phyloP scores from a whole-genome alignment of 2,888 invertebrate species.

The Drosophila vallismaia region DNA sequence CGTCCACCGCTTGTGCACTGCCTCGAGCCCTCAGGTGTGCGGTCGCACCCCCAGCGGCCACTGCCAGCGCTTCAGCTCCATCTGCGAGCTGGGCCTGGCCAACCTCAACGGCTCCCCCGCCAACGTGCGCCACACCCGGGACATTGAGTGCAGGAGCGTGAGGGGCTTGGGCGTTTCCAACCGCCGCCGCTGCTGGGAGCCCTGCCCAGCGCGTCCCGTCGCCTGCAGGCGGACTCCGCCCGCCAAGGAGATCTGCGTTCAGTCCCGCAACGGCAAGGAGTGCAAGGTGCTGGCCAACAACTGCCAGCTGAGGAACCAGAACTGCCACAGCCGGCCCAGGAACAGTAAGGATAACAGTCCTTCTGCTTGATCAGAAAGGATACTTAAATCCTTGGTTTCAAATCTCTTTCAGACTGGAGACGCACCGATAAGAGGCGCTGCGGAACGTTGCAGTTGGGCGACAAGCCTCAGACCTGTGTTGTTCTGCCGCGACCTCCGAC shows the following conservation, averaged over 20 bases:
- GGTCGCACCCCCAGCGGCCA: constrained; percentile 49
- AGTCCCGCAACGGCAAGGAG: constrained; percentile 35
- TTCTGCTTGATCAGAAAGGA: neutral
- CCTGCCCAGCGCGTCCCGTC: constrained; percentile 45
- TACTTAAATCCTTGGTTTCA: neutral
- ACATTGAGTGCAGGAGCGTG: constrained; percentile 50
- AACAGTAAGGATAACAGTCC: constrained; percentile 35
- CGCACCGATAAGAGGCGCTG: constrained; percentile 50
- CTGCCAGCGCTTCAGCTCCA: constrained; percentile 61
- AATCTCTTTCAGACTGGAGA: constrained; percentile 54
- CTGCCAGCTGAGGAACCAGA: constrained; percentile 62
- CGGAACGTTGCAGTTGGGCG: constrained; percentile 49
- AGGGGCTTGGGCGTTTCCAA: constrained; percentile 39
- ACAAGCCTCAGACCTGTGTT: constrained; percentile 45
- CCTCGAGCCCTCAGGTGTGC: constrained; percentile 57
- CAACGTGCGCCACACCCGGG: constrained; percentile 45
- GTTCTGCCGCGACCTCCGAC: constrained; percentile 8
- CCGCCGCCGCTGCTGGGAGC: constrained; percentile 41
- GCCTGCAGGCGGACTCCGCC: constrained; percentile 28
- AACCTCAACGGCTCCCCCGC: constrained; percentile 12
- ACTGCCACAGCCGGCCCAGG: constrained; percentile 53
- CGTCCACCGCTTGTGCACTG: constrained; percentile 44
- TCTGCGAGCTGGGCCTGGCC: constrained; percentile 54
- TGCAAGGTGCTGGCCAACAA: constrained; percentile 59
- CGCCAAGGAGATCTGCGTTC: constrained; percentile 49